Conservation (phyloP, 2,113 vertebrate genomes). For the Ranitomeya variabilis region DNA sequence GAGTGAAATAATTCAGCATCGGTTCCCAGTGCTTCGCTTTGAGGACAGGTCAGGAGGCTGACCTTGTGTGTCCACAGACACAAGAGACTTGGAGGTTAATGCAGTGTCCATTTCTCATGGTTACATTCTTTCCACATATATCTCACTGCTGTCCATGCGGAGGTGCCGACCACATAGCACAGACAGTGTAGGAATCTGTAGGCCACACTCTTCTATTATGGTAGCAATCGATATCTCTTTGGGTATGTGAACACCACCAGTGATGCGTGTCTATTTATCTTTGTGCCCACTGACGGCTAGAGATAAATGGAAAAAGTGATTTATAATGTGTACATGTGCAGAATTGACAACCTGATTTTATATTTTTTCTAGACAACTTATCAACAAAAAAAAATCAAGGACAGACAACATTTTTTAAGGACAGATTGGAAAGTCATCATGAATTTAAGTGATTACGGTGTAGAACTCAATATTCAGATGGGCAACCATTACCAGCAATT, state of each 20-base stretch:
- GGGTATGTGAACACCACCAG: background rate
- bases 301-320: background rate
- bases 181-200: background rate
- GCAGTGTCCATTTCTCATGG: background rate
- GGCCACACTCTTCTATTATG: background rate
- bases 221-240: background rate
- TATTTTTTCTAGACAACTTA: too few species aligned
- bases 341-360: too few species aligned
- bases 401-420: too few species aligned
- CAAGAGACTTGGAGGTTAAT: background rate
- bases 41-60: background rate
- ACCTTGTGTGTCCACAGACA: background rate
- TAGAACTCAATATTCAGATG: too few species aligned
- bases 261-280: background rate
- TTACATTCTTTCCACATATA: slow-evolving; percentile 3
- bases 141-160: background rate
- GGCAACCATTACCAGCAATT: too few species aligned
- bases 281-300: background rate
- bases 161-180: background rate
- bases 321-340: background rate
- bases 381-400: too few species aligned
- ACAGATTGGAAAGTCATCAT: too few species aligned
- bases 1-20: background rate
- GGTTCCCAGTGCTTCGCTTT: background rate
- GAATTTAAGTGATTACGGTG: too few species aligned